These are phyloP conservation scores for Spilarctia lutea DNA, from an alignment of 2,888 invertebrate species.

Conservation along the genomic window DNA sequence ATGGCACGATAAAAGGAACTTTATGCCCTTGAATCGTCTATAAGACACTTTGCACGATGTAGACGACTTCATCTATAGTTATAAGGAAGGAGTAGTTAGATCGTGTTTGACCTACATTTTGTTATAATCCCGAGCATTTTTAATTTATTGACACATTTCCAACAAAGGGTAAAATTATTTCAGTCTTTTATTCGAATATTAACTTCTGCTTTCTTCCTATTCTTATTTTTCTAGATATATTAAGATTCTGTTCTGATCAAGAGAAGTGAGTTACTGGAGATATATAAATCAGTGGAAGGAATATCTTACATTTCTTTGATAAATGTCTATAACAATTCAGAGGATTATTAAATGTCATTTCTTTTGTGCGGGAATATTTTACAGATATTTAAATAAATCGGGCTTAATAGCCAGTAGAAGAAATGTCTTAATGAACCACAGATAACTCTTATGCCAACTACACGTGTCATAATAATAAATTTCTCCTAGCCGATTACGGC, in stretches of 20 bases:
- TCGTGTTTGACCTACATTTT: neutral
- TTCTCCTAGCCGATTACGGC: too few species aligned
- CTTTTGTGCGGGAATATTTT: too few species aligned
- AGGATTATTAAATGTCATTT: neutral
- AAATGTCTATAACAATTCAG: neutral
- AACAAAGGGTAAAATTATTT: neutral
- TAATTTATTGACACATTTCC: neutral
- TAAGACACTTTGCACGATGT: slow-evolving; percentile 6
- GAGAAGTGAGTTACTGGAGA: too few species aligned
- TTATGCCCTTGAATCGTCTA: slow-evolving; percentile 21
- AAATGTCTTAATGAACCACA: too few species aligned
- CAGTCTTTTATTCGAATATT: too few species aligned
- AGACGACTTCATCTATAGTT: neutral
- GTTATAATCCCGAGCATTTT: neutral
- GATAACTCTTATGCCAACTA: too few species aligned
- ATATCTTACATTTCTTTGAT: neutral
- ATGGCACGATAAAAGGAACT: slow-evolving; percentile 33
- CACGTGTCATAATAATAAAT: neutral
- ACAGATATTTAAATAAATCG: too few species aligned
- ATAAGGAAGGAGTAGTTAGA: neutral
- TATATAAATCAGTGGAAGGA: too few species aligned
- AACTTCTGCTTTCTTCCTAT: neutral
- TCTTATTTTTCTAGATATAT: neutral
- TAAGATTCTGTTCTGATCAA: neutral
- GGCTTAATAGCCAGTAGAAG: too few species aligned